These are phyloP conservation scores for Triplophysa rosa DNA, from an alignment of 2,113 vertebrate species.

Conservation along the genomic window DNA sequence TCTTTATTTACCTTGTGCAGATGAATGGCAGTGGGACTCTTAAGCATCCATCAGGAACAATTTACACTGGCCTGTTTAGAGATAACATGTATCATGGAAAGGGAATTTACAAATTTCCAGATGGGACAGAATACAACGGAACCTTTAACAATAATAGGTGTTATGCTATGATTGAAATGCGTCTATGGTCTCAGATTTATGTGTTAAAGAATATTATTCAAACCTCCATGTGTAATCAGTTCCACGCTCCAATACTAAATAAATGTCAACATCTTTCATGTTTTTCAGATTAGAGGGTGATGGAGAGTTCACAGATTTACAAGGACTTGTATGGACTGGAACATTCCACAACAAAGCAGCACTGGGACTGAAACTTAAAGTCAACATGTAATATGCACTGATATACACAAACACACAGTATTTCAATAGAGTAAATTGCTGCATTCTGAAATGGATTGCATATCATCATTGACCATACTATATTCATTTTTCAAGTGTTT, in stretches of 20 bases:
- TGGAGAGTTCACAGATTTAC: constrained; percentile 75
- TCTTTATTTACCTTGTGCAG: constrained; percentile 54
- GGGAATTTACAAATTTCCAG: constrained; percentile 80
- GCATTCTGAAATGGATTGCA: neutral
- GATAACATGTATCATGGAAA: constrained; percentile 81
- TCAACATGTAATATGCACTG: constrained; percentile 67
- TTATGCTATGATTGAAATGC: neutral
- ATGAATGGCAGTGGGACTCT: constrained; percentile 82
- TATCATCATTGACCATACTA: neutral
- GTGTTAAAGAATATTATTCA: no score
- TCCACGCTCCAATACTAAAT: neutral
- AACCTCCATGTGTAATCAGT: no score
- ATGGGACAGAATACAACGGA: constrained; percentile 75
- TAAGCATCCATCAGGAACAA: constrained; percentile 78
- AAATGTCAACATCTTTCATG: neutral
- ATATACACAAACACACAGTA: constrained; percentile 8
- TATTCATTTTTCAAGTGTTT: neutral
- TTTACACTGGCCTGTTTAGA: constrained; percentile 83
- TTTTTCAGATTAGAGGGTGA: constrained; percentile 76
- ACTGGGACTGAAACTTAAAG: constrained; percentile 75
- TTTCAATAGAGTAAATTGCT: neutral
- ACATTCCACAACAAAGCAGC: constrained; percentile 77
- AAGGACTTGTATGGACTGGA: constrained; percentile 77
- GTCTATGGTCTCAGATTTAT: neutral
- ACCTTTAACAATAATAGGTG: constrained; percentile 82